Evolutionary conservation across 2,888 invertebrate genomes (phyloP), one percentile per base, ranked within the genome.

Genomic region (Nomada fucata): DNA sequence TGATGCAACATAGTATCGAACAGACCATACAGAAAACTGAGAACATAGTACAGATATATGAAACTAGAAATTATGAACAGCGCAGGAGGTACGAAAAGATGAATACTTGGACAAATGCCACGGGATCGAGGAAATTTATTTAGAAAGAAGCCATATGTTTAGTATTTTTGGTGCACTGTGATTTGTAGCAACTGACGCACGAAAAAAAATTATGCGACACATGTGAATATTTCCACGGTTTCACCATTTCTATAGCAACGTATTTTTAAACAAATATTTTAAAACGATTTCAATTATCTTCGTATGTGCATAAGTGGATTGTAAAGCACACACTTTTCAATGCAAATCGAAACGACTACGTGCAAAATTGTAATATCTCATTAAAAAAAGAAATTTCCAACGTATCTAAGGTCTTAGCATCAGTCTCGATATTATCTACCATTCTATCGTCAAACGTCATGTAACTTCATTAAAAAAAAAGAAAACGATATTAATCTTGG

Each of bases 61-160:
- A 53, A 18, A n/a, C 15, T 13, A n/a, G 29, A n/a, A 68, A 53
- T 44, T 55, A 42, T n/a, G 29, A 29, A 26, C 11, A 53, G 42
- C 29, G 29, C 53, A n/a, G 23, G 15, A 55, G 42, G 23, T 18
- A 50, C 10, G 23, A 47, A 29, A 44, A 53, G 11, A 65, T 26
- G 15, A 53, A 29, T 2, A 15, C 20, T 73, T 73, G 72, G 55
- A 44, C 44, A n/a, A 53, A 7, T 63, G 71, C 71, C 63, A 72
- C 3, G 5, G 18, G 5, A 10, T 44, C 23, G 26, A 15, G 5
- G 15, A 26, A 47, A 73, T 65, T 44, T 18, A 23, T 63, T 53
- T 9, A 15, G 29, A 29, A 65, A 65, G 7, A 20, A 4, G 0
- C 2, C 3, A 63, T 63, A 63, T 64, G 15, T 55, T 63, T 72